Percentiles rank a stretch among this genome's conserved stretches.
Evolutionary conservation across 2,113 vertebrate species (phyloP).

Genomic region (Perca flavescens): DNA sequence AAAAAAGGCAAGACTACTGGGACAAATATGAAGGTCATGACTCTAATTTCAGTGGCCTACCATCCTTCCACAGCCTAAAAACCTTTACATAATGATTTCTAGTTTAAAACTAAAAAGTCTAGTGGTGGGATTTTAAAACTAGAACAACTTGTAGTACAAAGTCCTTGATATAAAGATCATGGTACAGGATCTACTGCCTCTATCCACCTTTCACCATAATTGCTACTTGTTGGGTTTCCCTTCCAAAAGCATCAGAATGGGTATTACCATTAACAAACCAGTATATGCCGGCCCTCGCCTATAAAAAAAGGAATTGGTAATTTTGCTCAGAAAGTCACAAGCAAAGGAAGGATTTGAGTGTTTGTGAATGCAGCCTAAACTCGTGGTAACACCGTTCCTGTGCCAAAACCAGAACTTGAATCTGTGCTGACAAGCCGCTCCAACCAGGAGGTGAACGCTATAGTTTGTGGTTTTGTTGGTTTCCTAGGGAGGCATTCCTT

Average conservation of each 20-base stretch:
- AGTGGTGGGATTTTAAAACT: background rate
- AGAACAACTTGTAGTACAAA: background rate
- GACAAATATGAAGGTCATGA: background rate
- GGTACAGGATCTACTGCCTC: background rate
- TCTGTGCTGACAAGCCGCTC: constrained; percentile 28
- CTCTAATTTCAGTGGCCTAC: background rate
- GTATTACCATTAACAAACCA: background rate
- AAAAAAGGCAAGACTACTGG: background rate
- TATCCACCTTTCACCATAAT: background rate
- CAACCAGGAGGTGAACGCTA: constrained; percentile 21
- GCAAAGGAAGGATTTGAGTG: background rate
- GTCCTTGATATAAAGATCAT: background rate
- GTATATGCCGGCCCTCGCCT: background rate
- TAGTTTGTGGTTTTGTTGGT: constrained; percentile 61
- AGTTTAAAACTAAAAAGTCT: background rate
- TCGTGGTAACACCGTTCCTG: background rate
- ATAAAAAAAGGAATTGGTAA: background rate
- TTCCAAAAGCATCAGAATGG: background rate
- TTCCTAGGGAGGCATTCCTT: constrained; percentile 73
- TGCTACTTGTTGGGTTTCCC: background rate
- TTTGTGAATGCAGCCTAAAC: constrained; percentile 11
- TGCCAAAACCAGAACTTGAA: constrained; percentile 45
- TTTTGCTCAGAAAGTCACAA: background rate
- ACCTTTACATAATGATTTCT: background rate
- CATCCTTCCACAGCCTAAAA: background rate